Evolutionary conservation across 2,888 invertebrate species (phyloP).

Genomic region (Gymnoscelis rufifasciata): DNA sequence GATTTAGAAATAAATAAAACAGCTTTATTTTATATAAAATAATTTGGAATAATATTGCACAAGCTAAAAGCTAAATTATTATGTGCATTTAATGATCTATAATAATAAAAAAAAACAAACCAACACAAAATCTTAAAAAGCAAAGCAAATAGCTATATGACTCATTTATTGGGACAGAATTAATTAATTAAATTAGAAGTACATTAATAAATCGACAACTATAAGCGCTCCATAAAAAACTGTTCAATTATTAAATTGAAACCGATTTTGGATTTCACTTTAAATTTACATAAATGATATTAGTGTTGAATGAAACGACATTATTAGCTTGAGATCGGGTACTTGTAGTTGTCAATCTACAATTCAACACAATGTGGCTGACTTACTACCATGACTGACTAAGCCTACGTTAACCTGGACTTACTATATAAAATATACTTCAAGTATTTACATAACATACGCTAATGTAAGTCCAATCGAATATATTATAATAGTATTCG

Average conservation of each 20-base stretch:
- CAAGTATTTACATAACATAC: slow-evolving; percentile 5
- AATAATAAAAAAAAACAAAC: slow-evolving; percentile 69
- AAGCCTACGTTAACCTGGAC: slow-evolving; percentile 25
- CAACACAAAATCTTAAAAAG: slow-evolving; percentile 59
- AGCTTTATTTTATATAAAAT: slow-evolving; percentile 57
- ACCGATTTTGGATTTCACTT: slow-evolving; percentile 13
- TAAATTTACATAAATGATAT: slow-evolving; percentile 20
- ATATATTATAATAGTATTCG: slow-evolving; percentile 6
- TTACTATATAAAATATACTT: slow-evolving; percentile 23
- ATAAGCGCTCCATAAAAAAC: slow-evolving; percentile 29
- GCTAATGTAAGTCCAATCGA: slow-evolving; percentile 1
- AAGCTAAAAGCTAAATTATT: slow-evolving; percentile 71
- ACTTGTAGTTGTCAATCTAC: slow-evolving; percentile 42
- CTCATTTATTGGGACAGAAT: slow-evolving; percentile 52
- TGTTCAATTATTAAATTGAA: slow-evolving; percentile 14
- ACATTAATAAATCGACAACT: slow-evolving; percentile 28
- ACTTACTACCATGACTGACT: slow-evolving; percentile 18
- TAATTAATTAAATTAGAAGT: slow-evolving; percentile 30
- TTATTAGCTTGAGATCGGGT: slow-evolving; percentile 33
- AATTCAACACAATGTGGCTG: slow-evolving; percentile 31
- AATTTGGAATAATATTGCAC: slow-evolving; percentile 78
- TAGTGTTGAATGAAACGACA: slow-evolving; percentile 23
- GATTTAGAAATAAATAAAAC: slow-evolving; percentile 74
- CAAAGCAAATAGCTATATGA: slow-evolving; percentile 52
- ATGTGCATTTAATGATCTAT: slow-evolving; percentile 60